Base-by-base conservation (phyloP, 2,113 vertebrate species). In the Periophthalmodon schlosseri region DNA sequence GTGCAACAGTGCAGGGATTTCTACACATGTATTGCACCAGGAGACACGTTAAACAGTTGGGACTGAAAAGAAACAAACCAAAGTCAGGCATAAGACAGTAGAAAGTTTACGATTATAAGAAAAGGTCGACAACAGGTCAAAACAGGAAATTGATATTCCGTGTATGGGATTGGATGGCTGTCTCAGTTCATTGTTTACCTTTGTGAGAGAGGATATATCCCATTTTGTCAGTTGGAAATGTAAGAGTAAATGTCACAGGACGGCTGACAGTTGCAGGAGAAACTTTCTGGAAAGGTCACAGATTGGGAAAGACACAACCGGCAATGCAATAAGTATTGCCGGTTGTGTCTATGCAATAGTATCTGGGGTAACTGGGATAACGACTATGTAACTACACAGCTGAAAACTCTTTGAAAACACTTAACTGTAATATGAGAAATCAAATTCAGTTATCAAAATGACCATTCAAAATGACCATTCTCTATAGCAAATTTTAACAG, bases 181-280 rank as follows among this genome's bases (percentile, higher is more conserved):
- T 60, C 57, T 60, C 23, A 24, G 21, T 28, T 13, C 21, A 60
- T 60, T 60, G 57, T 60, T 60, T 60, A 28, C 57, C 57, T 60
- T 60, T 15, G 57, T 60, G 23, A 60, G 57, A 57, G 13, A 28
- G 57, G 23, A 60, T 60, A 60, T 8, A 60, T 60, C 57, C 57
- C 8, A 23, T 57, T 57, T 57, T 57, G 56, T 57, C 56, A 60
- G 57, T 28, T 60, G 57, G 57, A 28, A 60, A 60, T 60, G 23
- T 28, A 60, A 60, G 57, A 28, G 23, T 60, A 60, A 60, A 60
- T 60, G 57, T 60, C 57, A 60, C 57, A 28, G 57, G 23, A 60
- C 2, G 24, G 23, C 4, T 60, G 57, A 28, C 57, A 60, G 57
- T 60, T 60, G 57, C 57, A 6, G 24, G 12, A 60, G 23, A 60